Evolutionary conservation across 2,888 invertebrate species (phyloP).

Genomic region (Biston betularia): DNA sequence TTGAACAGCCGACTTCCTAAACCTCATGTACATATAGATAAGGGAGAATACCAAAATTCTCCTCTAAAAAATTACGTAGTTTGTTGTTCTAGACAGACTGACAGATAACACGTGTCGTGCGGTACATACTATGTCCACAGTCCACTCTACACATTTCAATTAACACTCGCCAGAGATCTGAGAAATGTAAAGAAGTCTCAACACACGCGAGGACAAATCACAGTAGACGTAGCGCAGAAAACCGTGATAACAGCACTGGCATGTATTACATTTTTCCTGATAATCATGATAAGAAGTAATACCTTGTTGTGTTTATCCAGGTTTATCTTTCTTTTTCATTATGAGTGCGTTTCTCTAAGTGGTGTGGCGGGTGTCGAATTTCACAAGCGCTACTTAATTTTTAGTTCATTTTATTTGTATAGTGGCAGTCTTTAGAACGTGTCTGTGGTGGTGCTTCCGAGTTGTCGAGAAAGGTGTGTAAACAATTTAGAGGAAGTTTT

Average conservation of each 20-base stretch:
- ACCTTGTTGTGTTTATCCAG: slow-evolving; percentile 38
- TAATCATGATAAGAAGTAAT: slow-evolving; percentile 44
- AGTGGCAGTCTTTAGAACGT: slow-evolving; percentile 14
- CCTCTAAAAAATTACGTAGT: slow-evolving; percentile 2
- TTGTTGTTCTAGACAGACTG: slow-evolving; percentile 12
- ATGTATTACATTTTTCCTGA: slow-evolving; percentile 37
- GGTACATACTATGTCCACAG: slow-evolving; percentile 30
- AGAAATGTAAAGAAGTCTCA: slow-evolving; percentile 34
- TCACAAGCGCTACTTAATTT: slow-evolving; percentile 23
- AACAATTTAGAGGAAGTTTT: no score
- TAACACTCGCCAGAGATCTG: slow-evolving; percentile 45
- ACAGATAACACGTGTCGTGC: slow-evolving; percentile 5
- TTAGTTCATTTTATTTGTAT: slow-evolving; percentile 16
- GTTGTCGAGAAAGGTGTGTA: no score
- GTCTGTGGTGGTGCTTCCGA: neutral
- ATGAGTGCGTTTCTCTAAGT: neutral
- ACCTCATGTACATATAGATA: neutral
- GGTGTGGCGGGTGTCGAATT: slow-evolving; percentile 32
- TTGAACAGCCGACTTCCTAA: neutral
- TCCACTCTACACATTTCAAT: slow-evolving; percentile 52
- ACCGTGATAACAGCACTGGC: slow-evolving; percentile 40
- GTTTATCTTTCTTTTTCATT: slow-evolving; percentile 40
- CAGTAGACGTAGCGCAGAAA: slow-evolving; percentile 42
- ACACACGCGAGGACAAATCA: slow-evolving; percentile 47
- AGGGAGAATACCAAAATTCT: neutral